Percentiles rank a stretch among this genome's conserved stretches.
These are phyloP conservation scores for Crossaster papposus DNA, from an alignment of 53 echinoderm and acorn worm species.

Conservation along the genomic window DNA sequence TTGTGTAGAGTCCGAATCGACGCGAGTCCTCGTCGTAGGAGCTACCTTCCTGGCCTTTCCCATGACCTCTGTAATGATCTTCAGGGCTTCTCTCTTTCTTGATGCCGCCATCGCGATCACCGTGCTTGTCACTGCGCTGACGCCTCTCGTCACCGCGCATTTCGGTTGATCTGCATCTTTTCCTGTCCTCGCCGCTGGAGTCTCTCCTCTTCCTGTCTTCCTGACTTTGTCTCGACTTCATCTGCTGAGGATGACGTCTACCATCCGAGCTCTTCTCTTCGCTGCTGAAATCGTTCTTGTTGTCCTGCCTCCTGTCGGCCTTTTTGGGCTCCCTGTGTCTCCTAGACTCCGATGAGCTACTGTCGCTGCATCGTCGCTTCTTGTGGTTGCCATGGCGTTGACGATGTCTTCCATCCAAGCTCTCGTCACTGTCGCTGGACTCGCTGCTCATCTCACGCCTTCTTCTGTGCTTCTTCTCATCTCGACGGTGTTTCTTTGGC, in stretches of 20 bases:
- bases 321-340: too few relatives aligned
- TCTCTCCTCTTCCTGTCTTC: constrained; percentile 44
- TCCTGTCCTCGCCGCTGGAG: constrained; percentile 31
- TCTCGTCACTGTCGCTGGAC: constrained; percentile 6
- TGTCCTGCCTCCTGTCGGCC: too few relatives aligned
- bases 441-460: constrained; percentile 17
- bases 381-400: too few relatives aligned
- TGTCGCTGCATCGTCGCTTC: too few relatives aligned
- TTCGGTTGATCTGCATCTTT: constrained; percentile 9
- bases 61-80: background rate
- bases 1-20: too few relatives aligned
- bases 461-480: constrained; percentile 59
- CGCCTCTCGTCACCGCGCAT: background rate
- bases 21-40: background rate
- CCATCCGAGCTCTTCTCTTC: constrained; percentile 31
- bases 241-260: constrained; percentile 7
- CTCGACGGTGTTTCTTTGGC: constrained; percentile 33
- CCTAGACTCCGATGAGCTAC: too few relatives aligned
- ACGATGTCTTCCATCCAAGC: background rate
- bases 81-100: constrained; percentile 8
- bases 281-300: too few relatives aligned
- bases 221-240: constrained; percentile 10
- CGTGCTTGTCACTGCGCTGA: constrained; percentile 18
- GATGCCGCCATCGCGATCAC: background rate
- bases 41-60: background rate